Evolutionary conservation across 2,888 invertebrate species (phyloP), one percentile per base, ranked within the genome.

Genomic region (Andrena chrysosceles): DNA sequence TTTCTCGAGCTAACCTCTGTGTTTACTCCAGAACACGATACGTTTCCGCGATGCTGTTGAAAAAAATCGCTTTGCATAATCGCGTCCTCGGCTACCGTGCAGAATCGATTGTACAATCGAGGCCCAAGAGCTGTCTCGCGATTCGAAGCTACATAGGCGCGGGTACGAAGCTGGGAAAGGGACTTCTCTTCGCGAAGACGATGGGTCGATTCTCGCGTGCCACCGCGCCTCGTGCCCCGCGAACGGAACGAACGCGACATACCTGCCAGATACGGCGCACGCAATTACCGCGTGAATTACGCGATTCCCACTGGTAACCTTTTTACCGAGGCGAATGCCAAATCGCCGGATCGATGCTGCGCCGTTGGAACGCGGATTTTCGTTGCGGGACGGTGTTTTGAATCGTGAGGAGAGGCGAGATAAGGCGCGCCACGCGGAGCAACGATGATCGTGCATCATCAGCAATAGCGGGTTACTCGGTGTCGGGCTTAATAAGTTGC

Each of bases 401-500:
- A 49, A 7, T 42, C 20, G 35, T 31, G 13, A 33, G 10, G 33
- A 26, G 33, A 7, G 20, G 3, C 2, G n/a, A 70, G 79, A 80
- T 77, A 77, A 71, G 16, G 8, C 42, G 1, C 1, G 20, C 2
- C 48, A 54, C 60, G 56, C 52, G 52, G 29, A 54, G 20, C 63
- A 31, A 56, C 20, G 62, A 59, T 73, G 60, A 81, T 66, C 74
- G 35, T 56, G 75, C 56, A 26, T 35, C 72, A 64, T 78, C 81
- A 49, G 63, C 66, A 66, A 31, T 48, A 33, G 54, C 49, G 54
- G 66, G 35, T 66, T 16, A 42, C 26, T 67, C 48, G 23, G 35
- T 31, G 33, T 59, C 66, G 23, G 52, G 20, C n/a, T 77, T 83
- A 83, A 85, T 86, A 80, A 63, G 80, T 86, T 33, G 71, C 60